Conservation (phyloP, 30 jellyfish, hydroid and myxozoan genomes). For the Chrysaora quinquecirrha region DNA sequence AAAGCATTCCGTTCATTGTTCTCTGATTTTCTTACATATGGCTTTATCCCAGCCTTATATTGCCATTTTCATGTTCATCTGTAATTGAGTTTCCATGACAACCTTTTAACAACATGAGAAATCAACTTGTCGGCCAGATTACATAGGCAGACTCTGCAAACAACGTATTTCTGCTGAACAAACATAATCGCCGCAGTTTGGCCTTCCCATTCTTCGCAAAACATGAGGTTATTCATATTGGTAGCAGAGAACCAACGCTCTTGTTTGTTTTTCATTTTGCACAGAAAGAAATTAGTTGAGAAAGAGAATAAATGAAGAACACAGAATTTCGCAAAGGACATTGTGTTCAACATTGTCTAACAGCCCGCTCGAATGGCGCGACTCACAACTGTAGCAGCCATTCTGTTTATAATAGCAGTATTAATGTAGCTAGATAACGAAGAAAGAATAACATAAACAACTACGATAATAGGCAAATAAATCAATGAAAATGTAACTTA, state of each 20-base stretch:
- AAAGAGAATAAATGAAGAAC: slow-evolving; percentile 17
- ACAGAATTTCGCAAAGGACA: slow-evolving; percentile 18
- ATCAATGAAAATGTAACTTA: too few relatives aligned
- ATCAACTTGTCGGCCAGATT: slow-evolving; percentile 75
- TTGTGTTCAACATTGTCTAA: not conserved
- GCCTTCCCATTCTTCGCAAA: slow-evolving; percentile 67
- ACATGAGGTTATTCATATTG: slow-evolving; percentile 76
- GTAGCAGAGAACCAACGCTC: slow-evolving; percentile 25
- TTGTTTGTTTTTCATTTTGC: slow-evolving; percentile 56
- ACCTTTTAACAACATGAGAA: slow-evolving; percentile 60
- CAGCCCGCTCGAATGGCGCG: too few relatives aligned
- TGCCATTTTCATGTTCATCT: slow-evolving; percentile 18
- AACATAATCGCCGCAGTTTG: slow-evolving; percentile 70
- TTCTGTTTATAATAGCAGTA: too few relatives aligned
- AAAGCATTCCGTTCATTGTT: too few relatives aligned
- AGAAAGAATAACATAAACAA: too few relatives aligned
- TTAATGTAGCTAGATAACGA: too few relatives aligned
- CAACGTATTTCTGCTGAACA: slow-evolving; percentile 69
- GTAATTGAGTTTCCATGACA: slow-evolving; percentile 65
- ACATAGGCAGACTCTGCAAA: slow-evolving; percentile 68
- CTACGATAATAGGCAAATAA: too few relatives aligned
- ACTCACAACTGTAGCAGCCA: too few relatives aligned
- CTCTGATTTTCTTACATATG: not conserved
- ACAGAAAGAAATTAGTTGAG: slow-evolving; percentile 50
- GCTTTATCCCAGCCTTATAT: not conserved